A percentile compares a stretch with the other conserved stretches of the same genome.
Conservation (phyloP, 2,888 invertebrate genomes). For the Neoaliturus tenellus region DNA sequence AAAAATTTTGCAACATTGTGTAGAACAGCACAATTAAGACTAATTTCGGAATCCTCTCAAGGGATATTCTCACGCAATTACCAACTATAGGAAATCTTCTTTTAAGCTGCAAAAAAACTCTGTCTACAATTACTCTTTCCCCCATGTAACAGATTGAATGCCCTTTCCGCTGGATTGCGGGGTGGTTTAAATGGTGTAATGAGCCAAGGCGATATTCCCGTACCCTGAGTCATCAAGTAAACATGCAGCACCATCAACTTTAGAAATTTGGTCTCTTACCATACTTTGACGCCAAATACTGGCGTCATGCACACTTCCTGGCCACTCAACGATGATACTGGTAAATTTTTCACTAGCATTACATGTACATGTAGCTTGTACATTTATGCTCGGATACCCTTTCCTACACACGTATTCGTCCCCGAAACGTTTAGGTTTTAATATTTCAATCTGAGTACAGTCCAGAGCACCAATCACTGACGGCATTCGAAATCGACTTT, state of each 20-base stretch:
- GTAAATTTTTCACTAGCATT: constrained; percentile 14
- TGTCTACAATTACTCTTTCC: constrained; percentile 24
- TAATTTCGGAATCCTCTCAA: too few species aligned
- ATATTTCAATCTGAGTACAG: background rate
- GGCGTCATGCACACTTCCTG: too few species aligned
- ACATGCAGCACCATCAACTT: background rate
- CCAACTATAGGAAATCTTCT: constrained; percentile 7
- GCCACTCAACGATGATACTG: background rate
- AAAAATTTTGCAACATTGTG: background rate
- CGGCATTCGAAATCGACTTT: background rate
- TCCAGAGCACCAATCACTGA: constrained; percentile 6
- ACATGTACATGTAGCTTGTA: constrained; percentile 6
- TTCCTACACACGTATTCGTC: constrained; percentile 9
- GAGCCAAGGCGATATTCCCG: constrained; percentile 23
- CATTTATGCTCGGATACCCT: constrained; percentile 11
- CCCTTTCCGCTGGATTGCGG: constrained; percentile 4
- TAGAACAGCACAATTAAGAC: constrained; percentile 36
- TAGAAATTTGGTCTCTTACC: background rate
- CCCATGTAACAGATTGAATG: constrained; percentile 24
- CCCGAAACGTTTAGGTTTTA: background rate
- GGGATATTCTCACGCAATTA: constrained; percentile 34
- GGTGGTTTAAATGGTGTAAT: constrained; percentile 27
- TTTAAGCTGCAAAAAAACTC: constrained; percentile 29
- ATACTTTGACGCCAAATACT: constrained; percentile 1
- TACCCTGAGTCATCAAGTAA: constrained; percentile 2